Percentiles rank a stretch among this genome's conserved stretches.
Conservation (phyloP, 2,797 vertebrate genomes). For the Moxostoma hubbsi region DNA sequence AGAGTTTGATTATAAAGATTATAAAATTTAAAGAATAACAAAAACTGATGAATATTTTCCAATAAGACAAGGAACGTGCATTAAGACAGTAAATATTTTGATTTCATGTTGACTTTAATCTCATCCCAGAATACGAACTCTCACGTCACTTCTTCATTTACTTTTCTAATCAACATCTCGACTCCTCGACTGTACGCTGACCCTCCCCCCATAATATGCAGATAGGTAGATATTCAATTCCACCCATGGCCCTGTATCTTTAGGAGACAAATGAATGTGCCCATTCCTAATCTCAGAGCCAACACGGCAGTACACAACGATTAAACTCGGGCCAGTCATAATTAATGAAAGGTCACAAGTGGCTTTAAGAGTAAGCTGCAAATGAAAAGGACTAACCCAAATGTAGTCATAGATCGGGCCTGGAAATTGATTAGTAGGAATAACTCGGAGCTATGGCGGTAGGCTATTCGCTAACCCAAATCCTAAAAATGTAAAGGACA, state of each 20-base stretch:
- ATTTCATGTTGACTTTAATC: too few species aligned
- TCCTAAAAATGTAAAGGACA: conserved; percentile 78
- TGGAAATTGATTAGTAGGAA: conserved; percentile 72
- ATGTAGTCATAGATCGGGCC: conserved; percentile 74
- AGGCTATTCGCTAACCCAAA: conserved; percentile 78
- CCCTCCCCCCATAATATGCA: conserved; percentile 68
- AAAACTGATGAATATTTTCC: too few species aligned
- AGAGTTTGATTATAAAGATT: too few species aligned
- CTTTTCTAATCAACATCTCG: conserved; percentile 66
- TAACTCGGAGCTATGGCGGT: conserved; percentile 78
- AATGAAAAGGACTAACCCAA: conserved; percentile 73
- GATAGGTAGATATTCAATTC: conserved; percentile 77
- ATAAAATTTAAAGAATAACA: too few species aligned
- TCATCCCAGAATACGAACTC: too few species aligned
- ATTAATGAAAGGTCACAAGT: conserved; percentile 86
- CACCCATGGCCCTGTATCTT: conserved; percentile 67
- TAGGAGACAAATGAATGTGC: conserved; percentile 73
- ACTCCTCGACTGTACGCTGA: conserved; percentile 60
- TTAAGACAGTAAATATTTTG: too few species aligned
- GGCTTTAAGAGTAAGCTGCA: conserved; percentile 78
- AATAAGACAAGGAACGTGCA: too few species aligned
- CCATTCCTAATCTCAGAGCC: conserved; percentile 73
- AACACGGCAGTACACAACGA: conserved; percentile 75
- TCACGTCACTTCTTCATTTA: conserved; percentile 63
- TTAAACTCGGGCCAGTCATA: conserved; percentile 78